Base-by-base conservation (phyloP, 2,888 invertebrate species). In the Trissoscelio sp. region DNA sequence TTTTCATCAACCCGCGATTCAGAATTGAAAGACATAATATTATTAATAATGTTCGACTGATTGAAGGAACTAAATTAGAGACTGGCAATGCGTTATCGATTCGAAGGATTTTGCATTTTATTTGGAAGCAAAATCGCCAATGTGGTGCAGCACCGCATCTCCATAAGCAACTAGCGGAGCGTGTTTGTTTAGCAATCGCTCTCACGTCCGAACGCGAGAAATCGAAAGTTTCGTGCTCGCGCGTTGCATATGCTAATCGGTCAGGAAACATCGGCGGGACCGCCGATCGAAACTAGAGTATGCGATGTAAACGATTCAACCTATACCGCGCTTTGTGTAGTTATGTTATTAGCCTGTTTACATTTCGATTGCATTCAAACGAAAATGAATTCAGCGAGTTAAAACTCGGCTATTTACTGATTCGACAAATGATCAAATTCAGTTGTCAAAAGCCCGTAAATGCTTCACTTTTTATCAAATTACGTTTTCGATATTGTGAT, bases 191-290 rank as follows among this genome's bases (percentile, higher is more conserved):
- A 74, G 66, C 60, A 60, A 77, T 77, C 77, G 60, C 72, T 70
- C 22, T 79, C 72, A 28, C 78, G 20, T 66, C 28, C 24, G 31
- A 70, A 44, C 37, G 39, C 78, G 72, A 70, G 72, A 72, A 79
- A 79, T 66, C 64, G 78, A 79, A 79, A 79, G 78, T 79, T 51
- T 20, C 64, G 16, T 42, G 44, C 67, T 34, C 39, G 72, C 66
- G 34, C 37, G 42, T 37, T 51, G 78, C 72, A 72, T 72, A 79
- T 72, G 78, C 78, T 79, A 79, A 79, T 79, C 48, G 46, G 18
- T n/a, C 64, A 22, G 78, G 72, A 69, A 77, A 60, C 53, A 48
- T 62, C 42, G 39, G 12, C 64, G 39, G 11, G 9, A 12, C n/a
- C 74, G 31, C 22, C 46, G 58, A 60, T 58, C 24, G 42, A 62